phyloP scores from a whole-genome alignment of 2,113 vertebrate genomes.

The Sceloporus tristichus region DNA sequence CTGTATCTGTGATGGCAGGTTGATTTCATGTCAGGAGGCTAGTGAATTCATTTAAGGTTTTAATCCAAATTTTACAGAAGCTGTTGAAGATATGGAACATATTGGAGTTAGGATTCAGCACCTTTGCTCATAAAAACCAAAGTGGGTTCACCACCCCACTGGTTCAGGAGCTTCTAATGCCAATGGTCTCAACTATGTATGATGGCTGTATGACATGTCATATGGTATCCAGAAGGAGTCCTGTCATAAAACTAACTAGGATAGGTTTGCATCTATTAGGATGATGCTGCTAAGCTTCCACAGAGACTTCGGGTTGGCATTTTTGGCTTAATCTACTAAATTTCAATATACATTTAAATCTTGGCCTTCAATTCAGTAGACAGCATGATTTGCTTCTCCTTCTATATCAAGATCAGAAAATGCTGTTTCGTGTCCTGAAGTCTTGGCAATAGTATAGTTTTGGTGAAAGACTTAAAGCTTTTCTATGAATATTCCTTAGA shows the following conservation, averaged over 20 bases:
- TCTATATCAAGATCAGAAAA: slow-evolving; percentile 26
- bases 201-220: not conserved
- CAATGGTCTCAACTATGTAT: not conserved
- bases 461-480: slow-evolving; percentile 58
- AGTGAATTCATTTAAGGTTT: too few species aligned
- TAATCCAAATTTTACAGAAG: too few species aligned
- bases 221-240: not conserved
- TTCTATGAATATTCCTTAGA: slow-evolving; percentile 48
- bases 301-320: not conserved
- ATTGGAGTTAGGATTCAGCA: too few species aligned
- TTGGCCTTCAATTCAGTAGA: slow-evolving; percentile 24
- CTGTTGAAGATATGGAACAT: too few species aligned
- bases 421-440: not conserved
- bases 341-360: not conserved
- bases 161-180: too few species aligned
- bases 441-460: slow-evolving; percentile 33
- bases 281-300: not conserved
- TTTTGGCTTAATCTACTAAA: slow-evolving; percentile 2
- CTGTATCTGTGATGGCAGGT: not conserved
- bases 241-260: not conserved
- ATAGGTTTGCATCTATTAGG: not conserved
- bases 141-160: too few species aligned
- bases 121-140: too few species aligned
- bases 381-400: slow-evolving; percentile 29
- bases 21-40: too few species aligned